Percentiles rank a stretch among this genome's conserved stretches.
These are phyloP conservation scores for Cydia amplana DNA, from an alignment of 1,140 invertebrate genomes.

Conservation along the genomic window DNA sequence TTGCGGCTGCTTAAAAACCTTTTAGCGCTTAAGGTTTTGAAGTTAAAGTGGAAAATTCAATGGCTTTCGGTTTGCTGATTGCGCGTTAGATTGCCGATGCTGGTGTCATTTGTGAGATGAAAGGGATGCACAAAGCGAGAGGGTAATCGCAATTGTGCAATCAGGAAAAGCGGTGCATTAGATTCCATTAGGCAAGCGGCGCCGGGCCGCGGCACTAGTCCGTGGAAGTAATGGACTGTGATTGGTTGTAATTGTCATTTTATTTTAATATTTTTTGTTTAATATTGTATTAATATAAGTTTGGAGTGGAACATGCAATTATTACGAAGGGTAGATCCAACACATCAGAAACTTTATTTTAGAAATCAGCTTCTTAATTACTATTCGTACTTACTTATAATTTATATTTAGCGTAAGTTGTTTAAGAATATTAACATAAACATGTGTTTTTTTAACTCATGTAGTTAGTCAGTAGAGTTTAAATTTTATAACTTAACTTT, in stretches of 20 bases:
- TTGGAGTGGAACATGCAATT: too few species aligned
- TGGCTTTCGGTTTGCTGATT: conserved; percentile 19
- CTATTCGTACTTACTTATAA: too few species aligned
- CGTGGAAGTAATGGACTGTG: not conserved
- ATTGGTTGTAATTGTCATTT: not conserved
- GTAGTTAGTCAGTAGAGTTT: too few species aligned
- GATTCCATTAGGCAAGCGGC: conserved; percentile 55
- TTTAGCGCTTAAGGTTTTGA: conserved; percentile 11
- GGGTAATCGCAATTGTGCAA: conserved; percentile 74
- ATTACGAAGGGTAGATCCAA: too few species aligned
- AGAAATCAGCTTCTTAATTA: not conserved
- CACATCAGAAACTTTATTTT: not conserved
- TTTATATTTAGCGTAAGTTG: too few species aligned
- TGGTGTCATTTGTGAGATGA: conserved; percentile 67
- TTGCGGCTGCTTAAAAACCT: conserved; percentile 4
- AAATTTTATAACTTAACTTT: too few species aligned
- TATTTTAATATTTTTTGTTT: too few species aligned
- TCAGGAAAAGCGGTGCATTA: conserved; percentile 53
- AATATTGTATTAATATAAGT: too few species aligned
- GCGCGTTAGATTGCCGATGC: conserved; percentile 40
- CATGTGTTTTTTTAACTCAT: too few species aligned
- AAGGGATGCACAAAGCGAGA: conserved; percentile 72
- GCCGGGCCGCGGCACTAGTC: conserved; percentile 7
- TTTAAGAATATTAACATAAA: too few species aligned
- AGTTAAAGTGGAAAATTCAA: conserved; percentile 40